phyloP scores from a whole-genome alignment of 2,888 invertebrate species.

The Lamellibrachia satsuma region DNA sequence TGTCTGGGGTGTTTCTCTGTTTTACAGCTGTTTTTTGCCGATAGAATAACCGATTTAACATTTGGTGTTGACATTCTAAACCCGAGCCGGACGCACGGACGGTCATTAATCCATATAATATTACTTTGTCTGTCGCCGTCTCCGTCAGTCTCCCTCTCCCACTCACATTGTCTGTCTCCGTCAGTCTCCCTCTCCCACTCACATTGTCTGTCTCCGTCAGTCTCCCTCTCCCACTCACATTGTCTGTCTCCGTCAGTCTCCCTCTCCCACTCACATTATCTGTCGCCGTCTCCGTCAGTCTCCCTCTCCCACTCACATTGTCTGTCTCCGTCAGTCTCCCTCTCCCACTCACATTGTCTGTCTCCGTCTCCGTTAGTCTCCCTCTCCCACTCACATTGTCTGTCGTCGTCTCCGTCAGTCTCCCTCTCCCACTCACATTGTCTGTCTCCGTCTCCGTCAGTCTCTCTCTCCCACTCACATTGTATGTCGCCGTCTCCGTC shows the following conservation, averaged over 20 bases:
- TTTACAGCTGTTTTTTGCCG: not conserved
- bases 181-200: not conserved
- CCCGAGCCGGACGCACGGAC: not conserved
- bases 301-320: not conserved
- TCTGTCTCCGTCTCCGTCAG: not conserved
- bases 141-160: no score
- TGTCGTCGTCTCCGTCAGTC: not conserved
- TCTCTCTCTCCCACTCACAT: not conserved
- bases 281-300: no score
- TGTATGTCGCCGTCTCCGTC: not conserved
- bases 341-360: not conserved
- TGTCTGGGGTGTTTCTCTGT: not conserved
- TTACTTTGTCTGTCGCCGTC: not conserved
- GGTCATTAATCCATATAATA: not conserved
- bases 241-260: not conserved
- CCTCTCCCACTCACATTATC: not conserved
- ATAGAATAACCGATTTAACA: not conserved
- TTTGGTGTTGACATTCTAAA: not conserved
- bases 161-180: not conserved
- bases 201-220: not conserved
- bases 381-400: not conserved
- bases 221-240: not conserved
- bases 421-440: not conserved
- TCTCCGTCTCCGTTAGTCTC: not conserved
- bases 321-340: not conserved